Evolutionary conservation across 2,888 invertebrate genomes (phyloP), one percentile per base, ranked within the genome.

Genomic region (Diplolepis rosae): DNA sequence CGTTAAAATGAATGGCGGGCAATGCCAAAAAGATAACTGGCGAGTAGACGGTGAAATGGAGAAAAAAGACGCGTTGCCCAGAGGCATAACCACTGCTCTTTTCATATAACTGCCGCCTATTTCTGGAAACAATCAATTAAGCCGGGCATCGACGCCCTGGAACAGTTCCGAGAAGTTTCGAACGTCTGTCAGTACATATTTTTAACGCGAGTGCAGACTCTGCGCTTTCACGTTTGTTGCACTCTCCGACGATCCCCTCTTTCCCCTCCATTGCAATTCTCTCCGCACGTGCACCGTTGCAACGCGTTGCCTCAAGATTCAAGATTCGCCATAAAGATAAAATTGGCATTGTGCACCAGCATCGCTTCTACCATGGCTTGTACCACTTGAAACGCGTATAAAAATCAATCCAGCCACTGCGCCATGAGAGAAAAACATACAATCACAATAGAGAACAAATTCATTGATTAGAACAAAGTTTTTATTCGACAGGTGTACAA

Each of bases 61-160:
- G 35, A 61, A 22, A 61, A 35, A 61, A 39, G 39, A 39, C 22
- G 5, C 13, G n/a, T n/a, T 52, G 35, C 35, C 32, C 35, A 24
- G 35, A 39, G 35, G 61, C 66, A 50, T 68, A 71, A 65, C 71
- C 61, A 51, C 61, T 50, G 48, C 66, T 61, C 69, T 65, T 65
- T 69, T 65, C 61, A 56, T 56, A 50, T 51, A 52, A 71, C 68
- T 42, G 11, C 56, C 68, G 15, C 50, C 61, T 71, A 71, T 71
- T 71, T 71, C 61, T 56, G 71, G 71, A 71, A 71, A 71, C 71
- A 71, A 71, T 71, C 54, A 70, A 67, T 70, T 70, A 70, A 61
- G 61, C 24, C 61, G 61, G 35, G 39, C 61, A 61, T 61, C 61
- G 61, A 61, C 61, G 61, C 61, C 61, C 61, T 61, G 35, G 61